Evolutionary conservation across 2,797 vertebrate species (phyloP), one percentile per base, ranked within the genome.

Genomic region (Rhadinocentrus ornatus): DNA sequence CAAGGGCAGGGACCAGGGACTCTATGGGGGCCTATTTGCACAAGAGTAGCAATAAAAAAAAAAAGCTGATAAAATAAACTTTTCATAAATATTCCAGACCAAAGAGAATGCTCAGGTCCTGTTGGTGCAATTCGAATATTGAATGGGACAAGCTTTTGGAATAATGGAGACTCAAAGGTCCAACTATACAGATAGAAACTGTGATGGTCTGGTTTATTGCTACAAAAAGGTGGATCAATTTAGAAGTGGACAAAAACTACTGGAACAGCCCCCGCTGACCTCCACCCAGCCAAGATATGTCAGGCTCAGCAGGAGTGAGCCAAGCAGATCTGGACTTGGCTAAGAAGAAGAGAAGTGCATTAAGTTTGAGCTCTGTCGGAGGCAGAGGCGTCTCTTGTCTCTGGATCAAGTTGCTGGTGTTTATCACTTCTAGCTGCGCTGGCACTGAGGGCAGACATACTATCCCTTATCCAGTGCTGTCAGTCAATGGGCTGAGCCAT

Each of bases 391-490:
- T 94, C 94, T 96, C 95, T 95, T 95, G 86, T 88, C 92, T 96
- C 95, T 91, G 86, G 96, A 96, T 97, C 94, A 88, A 95, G 96
- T 98, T 96, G 94, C 97, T 94, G 91, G 95, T 97, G 94, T 96
- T 96, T 97, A 97, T 97, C 96, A 96, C 94, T 93, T 95, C 92
- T 95, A 95, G 95, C 95, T 95, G 92, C 81, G 94, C 94, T 95
- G 95, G 96, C 95, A 93, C 91, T 93, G 93, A 95, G 93, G 94
- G 91, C 89, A 92, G 95, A 96, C 95, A 97, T 95, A 93, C 93
- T 95, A 96, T 94, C 96, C 96, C 94, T 94, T 95, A 94, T 95
- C 94, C 92, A 95, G 93, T 91, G 90, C 95, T 96, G 97, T 96
- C 97, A 96, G 92, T 96, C 95, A 96, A 91, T 83, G 77, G 73